Conservation (phyloP, 2,888 invertebrate genomes). For the Melinaea marsaeus region DNA sequence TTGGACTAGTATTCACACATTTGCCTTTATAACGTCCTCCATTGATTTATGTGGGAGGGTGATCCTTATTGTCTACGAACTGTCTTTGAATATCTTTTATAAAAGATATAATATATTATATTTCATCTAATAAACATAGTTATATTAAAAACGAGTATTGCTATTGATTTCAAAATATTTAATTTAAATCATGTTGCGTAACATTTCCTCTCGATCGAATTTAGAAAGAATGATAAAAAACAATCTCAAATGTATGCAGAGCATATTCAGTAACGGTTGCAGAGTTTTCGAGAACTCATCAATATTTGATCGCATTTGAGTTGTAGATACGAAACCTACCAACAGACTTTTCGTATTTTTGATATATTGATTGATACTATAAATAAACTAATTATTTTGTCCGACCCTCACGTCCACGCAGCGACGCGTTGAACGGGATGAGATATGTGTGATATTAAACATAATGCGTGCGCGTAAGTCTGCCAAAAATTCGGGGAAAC, state of each 20-base stretch:
- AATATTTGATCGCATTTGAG: constrained; percentile 61
- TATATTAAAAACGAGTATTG: neutral
- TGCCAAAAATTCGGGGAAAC: constrained; percentile 19
- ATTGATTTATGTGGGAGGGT: constrained; percentile 32
- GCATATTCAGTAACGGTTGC: constrained; percentile 40
- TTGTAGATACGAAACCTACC: constrained; percentile 47
- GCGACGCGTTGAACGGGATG: constrained; percentile 5
- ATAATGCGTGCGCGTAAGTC: constrained; percentile 18
- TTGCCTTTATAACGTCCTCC: constrained; percentile 20
- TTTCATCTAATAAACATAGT: neutral
- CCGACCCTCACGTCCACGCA: neutral
- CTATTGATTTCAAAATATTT: no score
- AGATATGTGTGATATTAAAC: constrained; percentile 27
- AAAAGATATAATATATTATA: no score
- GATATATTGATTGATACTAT: constrained; percentile 17
- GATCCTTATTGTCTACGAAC: constrained; percentile 3
- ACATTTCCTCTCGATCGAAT: neutral
- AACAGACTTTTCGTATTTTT: constrained; percentile 39
- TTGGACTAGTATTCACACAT: constrained; percentile 38
- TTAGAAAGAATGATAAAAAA: neutral
- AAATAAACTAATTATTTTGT: neutral
- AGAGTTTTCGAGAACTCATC: constrained; percentile 54
- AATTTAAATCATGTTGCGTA: no score
- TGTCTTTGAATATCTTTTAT: neutral
- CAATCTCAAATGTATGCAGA: constrained; percentile 42